These are phyloP conservation scores for Phyllostomus hastatus DNA, from an alignment of 2,113 vertebrate genomes.

Conservation along the genomic window DNA sequence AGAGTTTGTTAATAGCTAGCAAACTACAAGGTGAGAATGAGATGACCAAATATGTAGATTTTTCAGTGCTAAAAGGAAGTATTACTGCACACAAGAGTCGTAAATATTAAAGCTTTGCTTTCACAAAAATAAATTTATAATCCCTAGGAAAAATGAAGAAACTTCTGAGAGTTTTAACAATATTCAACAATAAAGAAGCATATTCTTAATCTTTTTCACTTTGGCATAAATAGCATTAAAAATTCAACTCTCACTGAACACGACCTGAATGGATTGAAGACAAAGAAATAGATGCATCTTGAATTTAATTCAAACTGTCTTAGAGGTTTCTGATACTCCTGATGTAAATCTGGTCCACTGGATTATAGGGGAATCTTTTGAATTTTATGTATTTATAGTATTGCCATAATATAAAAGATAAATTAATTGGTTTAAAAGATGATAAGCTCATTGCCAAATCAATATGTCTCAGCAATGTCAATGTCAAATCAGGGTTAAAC, in stretches of 20 bases:
- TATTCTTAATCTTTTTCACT: not conserved
- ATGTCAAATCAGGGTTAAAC: not conserved
- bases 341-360: not conserved
- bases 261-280: not conserved
- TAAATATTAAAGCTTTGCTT: not conserved
- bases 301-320: not conserved
- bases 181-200: not conserved
- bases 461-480: not conserved
- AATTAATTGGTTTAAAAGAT: not conserved
- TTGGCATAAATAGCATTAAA: not conserved
- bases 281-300: not conserved
- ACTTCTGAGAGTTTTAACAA: not conserved
- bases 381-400: not conserved
- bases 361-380: not conserved
- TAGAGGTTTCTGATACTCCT: not conserved
- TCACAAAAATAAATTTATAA: not conserved
- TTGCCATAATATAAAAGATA: not conserved
- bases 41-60: not conserved
- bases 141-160: not conserved
- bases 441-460: not conserved
- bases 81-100: not conserved
- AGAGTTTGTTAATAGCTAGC: not conserved
- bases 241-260: not conserved
- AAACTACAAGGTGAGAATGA: not conserved
- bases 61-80: not conserved